These are phyloP conservation scores for Adineta ricciae DNA, from an alignment of 2,888 invertebrate species.

Conservation along the genomic window DNA sequence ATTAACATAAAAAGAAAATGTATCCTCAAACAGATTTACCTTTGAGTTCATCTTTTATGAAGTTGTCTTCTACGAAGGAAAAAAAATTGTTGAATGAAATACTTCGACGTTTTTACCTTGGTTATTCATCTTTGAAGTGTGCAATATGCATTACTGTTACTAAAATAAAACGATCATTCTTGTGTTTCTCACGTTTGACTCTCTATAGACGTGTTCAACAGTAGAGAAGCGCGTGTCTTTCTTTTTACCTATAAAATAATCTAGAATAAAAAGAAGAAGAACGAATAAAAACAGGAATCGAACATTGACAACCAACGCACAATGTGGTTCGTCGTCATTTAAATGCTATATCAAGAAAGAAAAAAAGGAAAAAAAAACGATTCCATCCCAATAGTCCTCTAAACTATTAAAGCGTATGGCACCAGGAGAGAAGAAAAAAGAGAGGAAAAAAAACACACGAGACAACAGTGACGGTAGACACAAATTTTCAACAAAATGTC, in stretches of 20 bases:
- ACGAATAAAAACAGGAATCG: neutral
- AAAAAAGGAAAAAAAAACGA: neutral
- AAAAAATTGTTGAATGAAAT: neutral
- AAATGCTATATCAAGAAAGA: neutral
- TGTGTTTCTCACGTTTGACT: neutral
- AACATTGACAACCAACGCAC: neutral
- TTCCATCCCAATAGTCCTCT: neutral
- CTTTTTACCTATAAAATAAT: neutral
- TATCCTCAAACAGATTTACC: neutral
- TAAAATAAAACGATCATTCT: neutral
- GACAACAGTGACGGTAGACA: neutral
- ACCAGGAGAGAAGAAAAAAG: neutral
- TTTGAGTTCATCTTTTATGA: neutral
- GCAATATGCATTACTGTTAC: neutral
- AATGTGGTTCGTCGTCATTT: neutral
- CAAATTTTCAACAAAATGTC: neutral
- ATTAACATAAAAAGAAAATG: neutral
- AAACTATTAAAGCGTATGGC: neutral
- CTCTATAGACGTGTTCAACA: neutral
- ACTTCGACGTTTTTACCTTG: neutral
- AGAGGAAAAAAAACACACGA: neutral
- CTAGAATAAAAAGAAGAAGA: neutral
- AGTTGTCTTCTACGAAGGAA: neutral
- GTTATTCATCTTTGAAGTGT: neutral
- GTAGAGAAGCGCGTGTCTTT: neutral